These are phyloP conservation scores for Ichneumoninae sp. DNA, from an alignment of 2,888 invertebrate genomes.

Conservation along the genomic window DNA sequence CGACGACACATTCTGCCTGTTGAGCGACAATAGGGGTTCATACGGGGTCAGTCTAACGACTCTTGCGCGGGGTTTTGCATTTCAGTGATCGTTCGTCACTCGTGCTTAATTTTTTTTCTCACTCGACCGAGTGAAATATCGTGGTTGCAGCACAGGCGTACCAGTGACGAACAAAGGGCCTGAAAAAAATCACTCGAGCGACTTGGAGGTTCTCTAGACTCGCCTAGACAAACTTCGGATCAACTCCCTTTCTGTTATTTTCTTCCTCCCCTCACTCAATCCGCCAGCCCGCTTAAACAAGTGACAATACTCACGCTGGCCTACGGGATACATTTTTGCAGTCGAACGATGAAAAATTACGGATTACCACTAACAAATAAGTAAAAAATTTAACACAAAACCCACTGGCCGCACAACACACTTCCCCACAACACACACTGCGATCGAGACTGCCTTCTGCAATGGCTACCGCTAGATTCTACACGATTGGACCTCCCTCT, in stretches of 20 bases:
- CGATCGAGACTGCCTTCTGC: slow-evolving; percentile 73
- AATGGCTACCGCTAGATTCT: slow-evolving; percentile 77
- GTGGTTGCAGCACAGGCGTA: slow-evolving; percentile 41
- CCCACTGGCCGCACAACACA: slow-evolving; percentile 82
- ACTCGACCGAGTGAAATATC: slow-evolving; percentile 5
- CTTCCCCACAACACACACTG: slow-evolving; percentile 82
- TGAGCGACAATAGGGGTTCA: slow-evolving; percentile 76
- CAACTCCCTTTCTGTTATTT: slow-evolving; percentile 49
- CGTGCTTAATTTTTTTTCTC: not conserved
- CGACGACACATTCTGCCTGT: slow-evolving; percentile 78
- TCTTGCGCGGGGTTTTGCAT: slow-evolving; percentile 41
- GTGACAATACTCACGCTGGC: slow-evolving; percentile 87
- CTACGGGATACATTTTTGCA: slow-evolving; percentile 88
- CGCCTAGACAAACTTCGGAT: slow-evolving; percentile 72
- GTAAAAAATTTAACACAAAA: slow-evolving; percentile 82
- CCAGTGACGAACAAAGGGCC: slow-evolving; percentile 70
- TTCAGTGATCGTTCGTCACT: slow-evolving; percentile 16
- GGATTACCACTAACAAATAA: slow-evolving; percentile 82
- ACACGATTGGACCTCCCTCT: slow-evolving; percentile 71
- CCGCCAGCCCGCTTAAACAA: slow-evolving; percentile 44
- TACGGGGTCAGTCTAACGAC: slow-evolving; percentile 73
- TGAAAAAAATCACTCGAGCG: slow-evolving; percentile 67
- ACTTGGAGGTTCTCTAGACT: slow-evolving; percentile 72
- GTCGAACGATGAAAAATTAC: slow-evolving; percentile 78
- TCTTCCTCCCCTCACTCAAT: slow-evolving; percentile 36